Evolutionary conservation across 2,888 invertebrate species (phyloP).

Genomic region (Drosophila conformis): DNA sequence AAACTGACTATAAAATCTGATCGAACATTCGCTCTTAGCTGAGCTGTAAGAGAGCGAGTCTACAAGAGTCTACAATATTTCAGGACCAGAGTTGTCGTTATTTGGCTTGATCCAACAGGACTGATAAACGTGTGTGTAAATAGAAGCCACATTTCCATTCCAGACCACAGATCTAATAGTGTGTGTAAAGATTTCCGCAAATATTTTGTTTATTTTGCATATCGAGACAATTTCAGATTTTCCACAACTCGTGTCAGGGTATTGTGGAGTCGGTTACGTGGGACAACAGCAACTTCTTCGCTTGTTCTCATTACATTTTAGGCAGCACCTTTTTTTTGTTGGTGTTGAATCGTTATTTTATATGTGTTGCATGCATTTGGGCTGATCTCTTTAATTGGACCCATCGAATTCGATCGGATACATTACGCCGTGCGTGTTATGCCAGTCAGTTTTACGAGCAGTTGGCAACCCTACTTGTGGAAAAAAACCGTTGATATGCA

Average conservation of each 20-base stretch:
- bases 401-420: background rate
- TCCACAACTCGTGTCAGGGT: background rate
- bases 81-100: background rate
- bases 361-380: constrained; percentile 41
- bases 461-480: background rate
- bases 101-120: background rate
- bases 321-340: background rate
- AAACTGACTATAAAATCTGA: background rate
- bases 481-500: background rate
- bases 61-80: background rate
- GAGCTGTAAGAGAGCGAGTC: background rate
- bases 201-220: background rate
- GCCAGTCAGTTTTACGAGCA: background rate
- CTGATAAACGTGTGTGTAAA: background rate
- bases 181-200: background rate
- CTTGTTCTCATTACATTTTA: background rate
- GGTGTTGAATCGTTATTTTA: background rate
- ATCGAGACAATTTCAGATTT: background rate
- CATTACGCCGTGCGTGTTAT: background rate
- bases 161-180: background rate
- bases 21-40: background rate
- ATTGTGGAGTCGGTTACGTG: background rate
- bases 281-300: background rate
- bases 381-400: constrained; percentile 23
- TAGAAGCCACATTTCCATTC: background rate